These are phyloP conservation scores for Priocnemis perturbator DNA, from an alignment of 2,888 invertebrate genomes.

Conservation along the genomic window DNA sequence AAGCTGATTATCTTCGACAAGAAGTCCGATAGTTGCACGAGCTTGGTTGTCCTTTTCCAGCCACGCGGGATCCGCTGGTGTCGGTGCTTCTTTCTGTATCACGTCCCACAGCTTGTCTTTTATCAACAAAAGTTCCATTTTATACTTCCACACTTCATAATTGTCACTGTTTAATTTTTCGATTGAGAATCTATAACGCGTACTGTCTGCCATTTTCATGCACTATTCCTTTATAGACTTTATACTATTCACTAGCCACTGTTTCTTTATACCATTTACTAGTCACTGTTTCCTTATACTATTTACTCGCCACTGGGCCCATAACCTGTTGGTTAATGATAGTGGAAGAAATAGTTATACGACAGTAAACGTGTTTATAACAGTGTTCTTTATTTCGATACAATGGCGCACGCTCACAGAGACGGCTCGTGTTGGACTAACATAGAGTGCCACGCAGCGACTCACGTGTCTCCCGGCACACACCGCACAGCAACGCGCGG, in stretches of 20 bases:
- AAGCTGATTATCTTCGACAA: constrained; percentile 34
- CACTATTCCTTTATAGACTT: too few species aligned
- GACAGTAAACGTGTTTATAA: too few species aligned
- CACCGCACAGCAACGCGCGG: too few species aligned
- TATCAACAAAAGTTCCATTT: too few species aligned
- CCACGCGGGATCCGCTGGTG: constrained; percentile 17
- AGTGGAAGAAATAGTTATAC: too few species aligned
- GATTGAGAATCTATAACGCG: background rate
- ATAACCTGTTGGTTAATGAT: constrained; percentile 1
- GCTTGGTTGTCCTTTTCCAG: constrained; percentile 36
- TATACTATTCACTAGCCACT: too few species aligned
- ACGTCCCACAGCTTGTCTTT: background rate
- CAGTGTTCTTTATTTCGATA: too few species aligned
- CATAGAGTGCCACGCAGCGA: too few species aligned
- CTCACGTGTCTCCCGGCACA: too few species aligned
- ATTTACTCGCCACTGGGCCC: background rate
- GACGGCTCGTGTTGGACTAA: too few species aligned
- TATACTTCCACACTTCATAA: too few species aligned
- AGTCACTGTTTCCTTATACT: background rate
- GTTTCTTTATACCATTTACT: background rate
- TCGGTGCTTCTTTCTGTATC: background rate
- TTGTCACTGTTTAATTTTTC: background rate
- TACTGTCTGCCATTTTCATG: background rate
- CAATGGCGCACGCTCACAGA: too few species aligned
- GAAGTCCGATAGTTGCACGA: constrained; percentile 41